phyloP scores from a whole-genome alignment of 1,140 invertebrate genomes.

The Drosophila navojoa region DNA sequence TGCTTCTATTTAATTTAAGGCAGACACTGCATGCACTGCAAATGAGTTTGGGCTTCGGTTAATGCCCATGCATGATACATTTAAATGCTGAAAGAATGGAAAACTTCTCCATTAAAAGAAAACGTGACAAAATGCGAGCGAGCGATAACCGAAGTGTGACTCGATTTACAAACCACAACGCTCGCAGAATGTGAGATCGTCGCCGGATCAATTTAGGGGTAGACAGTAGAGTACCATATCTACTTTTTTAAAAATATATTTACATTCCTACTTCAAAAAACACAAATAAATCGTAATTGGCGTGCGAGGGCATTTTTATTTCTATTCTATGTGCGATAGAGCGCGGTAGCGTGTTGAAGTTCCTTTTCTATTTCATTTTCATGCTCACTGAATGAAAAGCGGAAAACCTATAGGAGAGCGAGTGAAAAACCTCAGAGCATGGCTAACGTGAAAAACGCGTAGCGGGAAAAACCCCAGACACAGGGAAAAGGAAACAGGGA shows the following conservation, averaged over 20 bases:
- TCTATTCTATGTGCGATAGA: slow-evolving; percentile 33
- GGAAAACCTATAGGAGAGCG: slow-evolving; percentile 46
- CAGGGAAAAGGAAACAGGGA: slow-evolving; percentile 54
- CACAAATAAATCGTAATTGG: slow-evolving; percentile 82
- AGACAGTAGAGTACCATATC: background rate
- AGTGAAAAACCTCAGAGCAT: slow-evolving; percentile 43
- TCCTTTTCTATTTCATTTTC: slow-evolving; percentile 63
- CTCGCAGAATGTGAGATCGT: slow-evolving; percentile 57
- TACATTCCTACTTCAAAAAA: slow-evolving; percentile 69
- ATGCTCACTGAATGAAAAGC: slow-evolving; percentile 73
- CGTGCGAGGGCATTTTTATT: slow-evolving; percentile 68
- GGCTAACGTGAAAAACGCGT: slow-evolving; percentile 42
- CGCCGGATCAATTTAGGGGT: slow-evolving; percentile 23
- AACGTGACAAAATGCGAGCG: slow-evolving; percentile 76
- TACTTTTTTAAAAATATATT: slow-evolving; percentile 42
- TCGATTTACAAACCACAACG: slow-evolving; percentile 56
- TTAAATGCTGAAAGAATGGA: slow-evolving; percentile 70
- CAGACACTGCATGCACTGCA: slow-evolving; percentile 60
- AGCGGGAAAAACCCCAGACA: slow-evolving; percentile 59
- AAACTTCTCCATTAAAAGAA: slow-evolving; percentile 49
- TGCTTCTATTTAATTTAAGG: slow-evolving; percentile 47
- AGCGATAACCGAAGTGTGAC: slow-evolving; percentile 59
- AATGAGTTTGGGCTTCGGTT: slow-evolving; percentile 57
- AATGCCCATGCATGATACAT: slow-evolving; percentile 71
- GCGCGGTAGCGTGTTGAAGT: slow-evolving; percentile 37